These are phyloP conservation scores for Frieseomelitta varia DNA, from an alignment of 1,140 invertebrate species.

Conservation along the genomic window DNA sequence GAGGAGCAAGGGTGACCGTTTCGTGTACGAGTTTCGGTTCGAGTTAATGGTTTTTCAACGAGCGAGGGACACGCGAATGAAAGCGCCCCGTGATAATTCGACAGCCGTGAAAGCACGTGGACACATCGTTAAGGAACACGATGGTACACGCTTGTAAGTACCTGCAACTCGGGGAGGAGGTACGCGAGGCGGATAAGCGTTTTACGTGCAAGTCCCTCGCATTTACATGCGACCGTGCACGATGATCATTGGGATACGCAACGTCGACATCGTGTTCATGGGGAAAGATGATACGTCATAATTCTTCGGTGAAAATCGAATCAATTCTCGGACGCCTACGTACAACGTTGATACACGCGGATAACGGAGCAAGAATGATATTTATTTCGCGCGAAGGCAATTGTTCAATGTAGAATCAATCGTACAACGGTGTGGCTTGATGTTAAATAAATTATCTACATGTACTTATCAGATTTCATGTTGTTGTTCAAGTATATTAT, in stretches of 20 bases:
- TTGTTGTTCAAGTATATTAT: neutral
- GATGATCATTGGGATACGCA: slow-evolving; percentile 34
- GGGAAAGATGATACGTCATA: slow-evolving; percentile 63
- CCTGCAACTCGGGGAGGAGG: slow-evolving; percentile 36
- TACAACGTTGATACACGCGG: neutral
- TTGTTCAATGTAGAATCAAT: neutral
- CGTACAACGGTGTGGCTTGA: neutral
- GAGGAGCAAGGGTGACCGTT: slow-evolving; percentile 30
- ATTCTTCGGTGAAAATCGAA: slow-evolving; percentile 50
- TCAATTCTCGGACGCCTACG: slow-evolving; percentile 38
- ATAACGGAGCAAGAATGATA: neutral
- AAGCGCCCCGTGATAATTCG: slow-evolving; percentile 64
- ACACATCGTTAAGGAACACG: slow-evolving; percentile 64
- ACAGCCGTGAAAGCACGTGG: slow-evolving; percentile 69
- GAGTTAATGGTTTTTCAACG: slow-evolving; percentile 64
- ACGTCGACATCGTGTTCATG: slow-evolving; percentile 41
- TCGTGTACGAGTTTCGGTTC: slow-evolving; percentile 20
- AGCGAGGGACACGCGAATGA: slow-evolving; percentile 45
- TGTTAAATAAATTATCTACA: neutral
- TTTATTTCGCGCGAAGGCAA: neutral
- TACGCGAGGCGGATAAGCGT: neutral
- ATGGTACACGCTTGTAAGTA: slow-evolving; percentile 37
- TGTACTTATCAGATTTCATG: neutral
- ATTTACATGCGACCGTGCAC: slow-evolving; percentile 39
- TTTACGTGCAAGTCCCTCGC: slow-evolving; percentile 22